Conservation (phyloP, 2,113 vertebrate genomes). For the Elanoides forficatus region DNA sequence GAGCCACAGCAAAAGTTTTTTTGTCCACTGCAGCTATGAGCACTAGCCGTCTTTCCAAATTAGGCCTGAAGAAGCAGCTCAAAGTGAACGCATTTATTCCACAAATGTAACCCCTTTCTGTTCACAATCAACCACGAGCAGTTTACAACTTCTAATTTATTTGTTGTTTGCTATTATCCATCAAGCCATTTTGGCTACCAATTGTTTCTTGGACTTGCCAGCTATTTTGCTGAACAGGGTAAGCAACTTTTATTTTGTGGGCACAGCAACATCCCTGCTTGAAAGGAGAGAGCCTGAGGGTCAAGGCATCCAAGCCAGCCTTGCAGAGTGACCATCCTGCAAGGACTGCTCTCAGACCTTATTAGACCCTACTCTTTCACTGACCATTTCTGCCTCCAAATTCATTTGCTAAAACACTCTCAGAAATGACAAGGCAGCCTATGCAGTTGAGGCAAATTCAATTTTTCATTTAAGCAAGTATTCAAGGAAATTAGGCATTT, state of each 20-base stretch:
- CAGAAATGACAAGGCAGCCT: background rate
- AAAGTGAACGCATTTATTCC: slow-evolving; percentile 7
- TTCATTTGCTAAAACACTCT: background rate
- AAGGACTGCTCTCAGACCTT: background rate
- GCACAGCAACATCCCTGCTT: background rate
- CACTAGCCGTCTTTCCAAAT: slow-evolving; percentile 30
- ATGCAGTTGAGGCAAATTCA: background rate
- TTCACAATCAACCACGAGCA: background rate
- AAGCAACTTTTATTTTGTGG: background rate
- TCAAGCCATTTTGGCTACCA: background rate
- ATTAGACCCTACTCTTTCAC: background rate
- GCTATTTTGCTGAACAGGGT: background rate
- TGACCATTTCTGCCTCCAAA: background rate
- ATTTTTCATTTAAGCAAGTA: slow-evolving; percentile 13
- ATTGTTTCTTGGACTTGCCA: background rate
- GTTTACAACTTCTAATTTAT: slow-evolving; percentile 25
- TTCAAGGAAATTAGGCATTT: slow-evolving; percentile 5
- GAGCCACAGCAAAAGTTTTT: background rate
- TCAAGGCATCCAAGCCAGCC: background rate
- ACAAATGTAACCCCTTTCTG: slow-evolving; percentile 36
- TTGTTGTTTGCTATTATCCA: slow-evolving; percentile 1
- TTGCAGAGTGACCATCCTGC: background rate
- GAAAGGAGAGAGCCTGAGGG: background rate
- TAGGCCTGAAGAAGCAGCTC: slow-evolving; percentile 22
- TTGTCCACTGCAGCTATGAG: slow-evolving; percentile 35